Base-by-base conservation (phyloP, 1,140 invertebrate genomes). In the Lepidostoma basale region DNA sequence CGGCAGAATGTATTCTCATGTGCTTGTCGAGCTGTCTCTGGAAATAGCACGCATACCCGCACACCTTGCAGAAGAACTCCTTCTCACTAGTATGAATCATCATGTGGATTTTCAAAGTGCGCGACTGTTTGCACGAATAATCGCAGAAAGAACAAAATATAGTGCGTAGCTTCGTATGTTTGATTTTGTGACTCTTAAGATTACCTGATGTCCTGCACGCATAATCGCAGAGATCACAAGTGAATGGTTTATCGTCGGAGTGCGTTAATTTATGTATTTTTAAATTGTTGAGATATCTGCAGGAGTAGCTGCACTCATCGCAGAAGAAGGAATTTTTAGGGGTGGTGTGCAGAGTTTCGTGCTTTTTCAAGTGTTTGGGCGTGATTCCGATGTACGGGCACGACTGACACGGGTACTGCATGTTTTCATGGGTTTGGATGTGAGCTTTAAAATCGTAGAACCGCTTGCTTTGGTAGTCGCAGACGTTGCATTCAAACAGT, bases 251-350 rank as follows among this genome's bases (percentile, higher is more conserved):
- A 1, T 40, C 47, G 3, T 33, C 18, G 9, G 45, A 39, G 14
- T 65, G 63, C 28, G 36, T 54, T 12, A 54, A 16, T 44, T 65
- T 65, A 33, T 65, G 63, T 3, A 25, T 47, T 33, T 65, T 65
- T n/a, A 65, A 22, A 16, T 36, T 36, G 26, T 28, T 16, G 8
- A 52, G 52, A 22, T 10, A 28, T n/a, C 45, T 12, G 12, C 62
- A 28, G 1, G 26, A n/a, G 12, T 64, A 64, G 30, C 18, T 26
- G 44, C 62, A 64, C 16, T 36, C 44, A 6, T 45, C 23, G 10
- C 62, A 64, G 9, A 49, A 49, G 23, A 49, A 49, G 18, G 18
- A 9, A n/a, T 23, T 49, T 5, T 49, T 23, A 8, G n/a, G n/a
- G n/a, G 22, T 49, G 18, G 12, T 49, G 22, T 49, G 45, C 23